Evolutionary conservation across 1,140 invertebrate genomes (phyloP), one percentile per base, ranked within the genome.

Genomic region (Heliconius melpomene): DNA sequence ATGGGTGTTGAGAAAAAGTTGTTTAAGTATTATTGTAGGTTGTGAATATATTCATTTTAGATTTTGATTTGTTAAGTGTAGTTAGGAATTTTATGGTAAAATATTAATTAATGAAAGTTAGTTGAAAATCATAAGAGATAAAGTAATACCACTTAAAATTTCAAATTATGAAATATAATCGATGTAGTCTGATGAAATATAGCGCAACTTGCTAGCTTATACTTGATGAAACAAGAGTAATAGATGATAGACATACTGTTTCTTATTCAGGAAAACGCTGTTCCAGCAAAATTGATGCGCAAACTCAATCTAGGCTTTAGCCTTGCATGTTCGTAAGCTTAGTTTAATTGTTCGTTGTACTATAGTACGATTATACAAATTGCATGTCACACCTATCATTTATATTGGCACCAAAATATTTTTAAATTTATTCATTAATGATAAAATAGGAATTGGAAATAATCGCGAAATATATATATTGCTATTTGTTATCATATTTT

Each of bases 301-400:
- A 77, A 77, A 77, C 70, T 72, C 72, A 72, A 80, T 73, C 38
- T 80, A 77, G 54, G 70, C 74, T 76, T 80, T 76, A 77, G 75
- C 75, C 57, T 80, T 77, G 79, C 79, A 80, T 80, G 79, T 76
- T 80, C 75, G 79, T 77, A 77, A 80, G 79, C 79, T 73, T 72
- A 72, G 57, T 77, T 60, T 76, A 40, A 46, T 76, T 76, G 57
- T 78, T 78, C 71, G 52, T 78, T 73, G 18, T 60, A 66, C 54
- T 26, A 16, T 66, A 66, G 23, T 66, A 66, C 60, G 60, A 13
- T 74, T 50, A 13, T 26, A 66, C 23, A 66, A 29, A 26, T 7
- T 66, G 77, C 77, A 78, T 78, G 77, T 52, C 72, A 57, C 72
- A 70, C 29, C 13, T 70, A 70, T 79, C 54, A 70, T 74, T 32